phyloP scores from a whole-genome alignment of 2,113 vertebrate genomes.

The mouse (Mus musculus) region DNA sequence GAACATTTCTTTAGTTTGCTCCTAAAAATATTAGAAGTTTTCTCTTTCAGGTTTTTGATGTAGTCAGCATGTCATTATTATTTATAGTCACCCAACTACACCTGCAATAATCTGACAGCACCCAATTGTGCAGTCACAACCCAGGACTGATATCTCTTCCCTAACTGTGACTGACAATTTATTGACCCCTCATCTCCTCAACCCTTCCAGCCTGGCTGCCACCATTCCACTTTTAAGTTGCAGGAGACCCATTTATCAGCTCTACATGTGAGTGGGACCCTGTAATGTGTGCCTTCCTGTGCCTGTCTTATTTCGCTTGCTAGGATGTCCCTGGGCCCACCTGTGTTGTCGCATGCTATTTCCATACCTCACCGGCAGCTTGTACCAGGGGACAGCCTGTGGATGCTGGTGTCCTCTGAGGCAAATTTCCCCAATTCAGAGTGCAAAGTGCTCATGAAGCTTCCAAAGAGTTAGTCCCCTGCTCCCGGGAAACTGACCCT shows the following conservation, averaged over 20 bases:
- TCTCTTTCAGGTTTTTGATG: neutral
- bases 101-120: too few species aligned
- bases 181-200: too few species aligned
- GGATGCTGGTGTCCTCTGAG: neutral
- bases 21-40: neutral
- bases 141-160: neutral
- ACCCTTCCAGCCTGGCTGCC: neutral
- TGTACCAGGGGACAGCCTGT: neutral
- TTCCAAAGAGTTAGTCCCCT: neutral
- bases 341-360: neutral
- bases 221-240: too few species aligned
- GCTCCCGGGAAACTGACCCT: neutral
- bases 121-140: neutral
- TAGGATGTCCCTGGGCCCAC: too few species aligned
- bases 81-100: neutral
- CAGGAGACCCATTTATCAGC: neutral
- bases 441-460: fast-evolving
- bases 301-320: neutral
- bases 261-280: neutral
- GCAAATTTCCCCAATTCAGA: neutral
- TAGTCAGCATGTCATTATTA: neutral
- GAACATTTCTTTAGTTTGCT: neutral
- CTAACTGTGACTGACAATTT: neutral
- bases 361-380: neutral
- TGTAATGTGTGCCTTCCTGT: neutral